Base-by-base conservation (phyloP, 2,797 vertebrate genomes). In the Sebastes melanostomus region DNA sequence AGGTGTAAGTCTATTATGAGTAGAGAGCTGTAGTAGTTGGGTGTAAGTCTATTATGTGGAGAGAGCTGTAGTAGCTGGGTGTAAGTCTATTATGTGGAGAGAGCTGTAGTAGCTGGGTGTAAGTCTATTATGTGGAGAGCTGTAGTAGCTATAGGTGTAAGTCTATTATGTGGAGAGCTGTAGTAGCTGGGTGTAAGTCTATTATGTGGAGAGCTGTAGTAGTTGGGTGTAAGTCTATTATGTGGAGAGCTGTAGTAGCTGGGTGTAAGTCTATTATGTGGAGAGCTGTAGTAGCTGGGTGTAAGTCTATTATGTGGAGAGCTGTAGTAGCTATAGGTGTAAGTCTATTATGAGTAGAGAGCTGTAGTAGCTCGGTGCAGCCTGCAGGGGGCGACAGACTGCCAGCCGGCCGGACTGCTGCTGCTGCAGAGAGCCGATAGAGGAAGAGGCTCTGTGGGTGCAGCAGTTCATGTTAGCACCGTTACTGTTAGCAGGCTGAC, bases 391-490 rank as follows among this genome's bases (percentile, higher is more conserved):
- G 83, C 14, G 38, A 42, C 38, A 42, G 38, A 16, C 38, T 42
- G 38, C 38, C 38, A 16, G 38, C 6, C 6, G 14, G 42, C 42
- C 42, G 14, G 16, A 18, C 42, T 46, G 14, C 42, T 46, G 16
- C 42, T 46, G 14, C 42, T 46, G 16, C 42, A 46, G 16, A 46
- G 42, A 46, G 42, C 42, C 42, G 42, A 18, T 46, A 46, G 91
- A 93, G 91, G 91, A 94, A 92, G 93, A 88, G 82, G 22, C 25
- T 2, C 52, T 46, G 69, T 86, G 89, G 90, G 88, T 87, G 86
- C 91, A 89, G 86, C 91, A 89, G 90, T 85, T 90, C 80, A 58
- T 4, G 82, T 89, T 94, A 92, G 87, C 87, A 16, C 50, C 83
- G 67, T 30, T 13, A 3, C 67, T 6, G 80, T 77, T 86, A 85